Percentiles rank a stretch among this genome's conserved stretches.
These are phyloP conservation scores for Zoanthus gigantus DNA, from an alignment of 92 coral and sea anemone species.

Conservation along the genomic window DNA sequence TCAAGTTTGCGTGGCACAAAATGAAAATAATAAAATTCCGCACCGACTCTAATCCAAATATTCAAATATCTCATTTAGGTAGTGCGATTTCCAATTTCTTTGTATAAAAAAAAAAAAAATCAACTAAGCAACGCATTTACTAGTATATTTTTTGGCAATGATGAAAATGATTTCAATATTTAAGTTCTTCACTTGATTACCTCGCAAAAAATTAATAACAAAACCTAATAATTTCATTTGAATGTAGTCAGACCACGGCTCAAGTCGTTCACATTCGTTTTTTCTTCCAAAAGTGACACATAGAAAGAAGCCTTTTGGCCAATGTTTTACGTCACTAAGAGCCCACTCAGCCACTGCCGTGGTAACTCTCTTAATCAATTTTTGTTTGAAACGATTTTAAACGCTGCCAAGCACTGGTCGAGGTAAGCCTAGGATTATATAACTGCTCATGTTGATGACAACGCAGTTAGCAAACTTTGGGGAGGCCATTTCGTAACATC, in stretches of 20 bases:
- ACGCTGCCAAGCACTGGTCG: background rate
- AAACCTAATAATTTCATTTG: no score
- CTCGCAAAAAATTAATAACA: no score
- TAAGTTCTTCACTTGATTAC: no score
- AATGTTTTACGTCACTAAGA: slow-evolving; percentile 3
- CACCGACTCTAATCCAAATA: no score
- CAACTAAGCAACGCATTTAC: no score
- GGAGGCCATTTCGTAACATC: background rate
- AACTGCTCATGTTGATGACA: background rate
- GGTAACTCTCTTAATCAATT: background rate
- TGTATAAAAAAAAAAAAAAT: no score
- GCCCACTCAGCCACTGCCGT: background rate
- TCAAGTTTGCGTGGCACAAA: no score
- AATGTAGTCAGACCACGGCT: background rate
- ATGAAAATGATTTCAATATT: no score
- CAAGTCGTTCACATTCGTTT: background rate
- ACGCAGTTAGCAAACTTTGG: background rate
- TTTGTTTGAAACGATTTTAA: slow-evolving; percentile 17
- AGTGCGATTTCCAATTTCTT: no score
- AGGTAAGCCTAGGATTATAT: background rate
- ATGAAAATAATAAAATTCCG: no score
- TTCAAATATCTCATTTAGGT: no score
- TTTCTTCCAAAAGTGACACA: slow-evolving; percentile 13
- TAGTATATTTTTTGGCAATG: no score
- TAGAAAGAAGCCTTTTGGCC: background rate